Evolutionary conservation across 1,140 invertebrate genomes (phyloP).

Genomic region (Hermatobates lingyangjiaoensis): DNA sequence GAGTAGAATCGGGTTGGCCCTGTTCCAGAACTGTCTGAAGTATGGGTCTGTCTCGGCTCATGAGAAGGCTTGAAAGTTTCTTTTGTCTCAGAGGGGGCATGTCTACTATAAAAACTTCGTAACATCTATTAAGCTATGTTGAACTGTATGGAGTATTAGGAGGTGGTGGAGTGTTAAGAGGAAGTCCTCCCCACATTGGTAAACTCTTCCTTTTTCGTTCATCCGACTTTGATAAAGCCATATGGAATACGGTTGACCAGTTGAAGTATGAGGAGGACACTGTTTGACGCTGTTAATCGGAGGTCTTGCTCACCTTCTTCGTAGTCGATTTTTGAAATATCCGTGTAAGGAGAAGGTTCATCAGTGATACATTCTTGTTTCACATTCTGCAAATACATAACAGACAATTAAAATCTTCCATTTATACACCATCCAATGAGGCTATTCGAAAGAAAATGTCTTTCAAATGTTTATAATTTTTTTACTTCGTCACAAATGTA

Average conservation of each 20-base stretch:
- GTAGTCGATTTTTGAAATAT: no score
- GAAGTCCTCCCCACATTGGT: constrained; percentile 29
- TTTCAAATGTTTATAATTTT: no score
- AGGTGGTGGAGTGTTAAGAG: constrained; percentile 24
- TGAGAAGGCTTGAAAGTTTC: constrained; percentile 37
- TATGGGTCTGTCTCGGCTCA: constrained; percentile 59
- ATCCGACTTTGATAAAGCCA: constrained; percentile 19
- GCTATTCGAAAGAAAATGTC: no score
- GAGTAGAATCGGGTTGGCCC: constrained; percentile 28
- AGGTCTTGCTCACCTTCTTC: no score
- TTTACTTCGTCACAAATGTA: no score
- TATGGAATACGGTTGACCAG: constrained; percentile 24
- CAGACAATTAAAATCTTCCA: no score
- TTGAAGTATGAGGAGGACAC: no score
- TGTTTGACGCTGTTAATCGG: no score
- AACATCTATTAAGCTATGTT: constrained; percentile 32
- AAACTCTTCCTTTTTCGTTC: constrained; percentile 21
- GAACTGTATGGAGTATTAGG: constrained; percentile 21
- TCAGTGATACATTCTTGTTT: no score
- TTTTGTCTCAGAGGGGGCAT: constrained; percentile 53
- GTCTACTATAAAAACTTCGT: constrained; percentile 34
- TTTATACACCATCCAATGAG: no score
- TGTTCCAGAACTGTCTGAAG: constrained; percentile 63
- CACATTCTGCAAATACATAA: no score
- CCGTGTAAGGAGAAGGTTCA: no score